These are phyloP conservation scores for Gymnopithys bicolor DNA, from an alignment of 2,797 vertebrate genomes.

Conservation along the genomic window DNA sequence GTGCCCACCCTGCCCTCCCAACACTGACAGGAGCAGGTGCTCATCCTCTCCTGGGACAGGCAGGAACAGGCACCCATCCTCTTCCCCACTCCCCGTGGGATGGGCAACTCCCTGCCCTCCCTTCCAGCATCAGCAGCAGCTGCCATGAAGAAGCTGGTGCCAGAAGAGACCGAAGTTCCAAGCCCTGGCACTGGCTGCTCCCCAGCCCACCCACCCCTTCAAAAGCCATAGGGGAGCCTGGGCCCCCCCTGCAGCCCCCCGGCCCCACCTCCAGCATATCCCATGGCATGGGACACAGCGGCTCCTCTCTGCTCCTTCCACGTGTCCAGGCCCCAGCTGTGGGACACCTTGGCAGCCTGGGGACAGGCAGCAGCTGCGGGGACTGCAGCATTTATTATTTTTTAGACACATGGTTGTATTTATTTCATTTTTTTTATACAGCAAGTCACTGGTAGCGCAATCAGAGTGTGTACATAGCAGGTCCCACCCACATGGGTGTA, in stretches of 20 bases:
- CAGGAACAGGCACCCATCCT: not conserved
- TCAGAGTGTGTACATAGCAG: not conserved
- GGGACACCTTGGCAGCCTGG: not conserved
- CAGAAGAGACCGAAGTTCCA: not conserved
- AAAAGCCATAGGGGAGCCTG: constrained; percentile 42
- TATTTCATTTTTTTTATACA: not conserved
- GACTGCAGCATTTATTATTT: not conserved
- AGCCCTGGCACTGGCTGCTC: not conserved
- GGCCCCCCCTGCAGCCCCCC: not conserved
- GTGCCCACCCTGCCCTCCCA: not conserved
- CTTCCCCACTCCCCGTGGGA: not conserved
- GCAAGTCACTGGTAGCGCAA: not conserved
- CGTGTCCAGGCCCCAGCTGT: fast-evolving
- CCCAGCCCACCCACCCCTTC: not conserved
- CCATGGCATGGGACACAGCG: not conserved
- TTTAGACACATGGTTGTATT: constrained; percentile 25
- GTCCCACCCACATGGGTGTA: not conserved
- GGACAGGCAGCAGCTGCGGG: not conserved
- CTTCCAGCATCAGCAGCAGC: not conserved
- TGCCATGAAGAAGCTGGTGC: not conserved
- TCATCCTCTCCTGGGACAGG: not conserved
- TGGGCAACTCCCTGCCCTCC: not conserved
- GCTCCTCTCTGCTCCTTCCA: not conserved
- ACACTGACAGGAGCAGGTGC: not conserved
- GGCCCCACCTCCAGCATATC: not conserved